Evolutionary conservation across 1,140 invertebrate species (phyloP), one percentile per base, ranked within the genome.

Genomic region (Probaryconus sp.): DNA sequence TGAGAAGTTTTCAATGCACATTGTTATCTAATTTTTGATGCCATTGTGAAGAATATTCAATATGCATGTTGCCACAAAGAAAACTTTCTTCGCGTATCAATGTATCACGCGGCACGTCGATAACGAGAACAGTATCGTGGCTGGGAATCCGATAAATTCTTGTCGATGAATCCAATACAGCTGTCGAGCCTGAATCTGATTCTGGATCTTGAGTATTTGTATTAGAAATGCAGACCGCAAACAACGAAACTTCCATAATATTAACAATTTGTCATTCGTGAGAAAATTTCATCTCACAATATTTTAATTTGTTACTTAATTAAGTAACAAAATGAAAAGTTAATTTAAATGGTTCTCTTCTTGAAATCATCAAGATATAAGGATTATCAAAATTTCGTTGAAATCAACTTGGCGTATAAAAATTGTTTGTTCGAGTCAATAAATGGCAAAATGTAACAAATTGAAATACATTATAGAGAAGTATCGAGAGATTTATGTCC

Each of bases 71-170:
- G 7, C 2, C 5, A 6, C 26, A 38, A 56, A 67, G 17, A 42
- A 51, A 37, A 56, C 33, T 43, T 38, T 55, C n/a, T 55, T 28
- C 6, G 3, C 14, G 38, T 55, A 61, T 55, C 48, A 53, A 38
- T 53, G 14, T 45, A 45, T 35, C 17, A 24, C 9, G 21, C n/a
- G 31, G 47, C 42, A 70, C 43, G 38, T n/a, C 42, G 53, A 70
- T 70, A 70, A 70, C 53, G 56, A 70, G 67, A 61, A 61, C 47
- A 40, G 18, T 45, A 40, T 26, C 20, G 10, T 35, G 24, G 38
- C 48, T 53, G 48, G 30, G 31, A 70, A 70, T 63, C 26, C 67
- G 26, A 63, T 70, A 63, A 70, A 63, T 70, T 63, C 56, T 48
- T 56, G 50, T 13, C 56, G 35, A 70, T 70, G 50, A 70, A 70